Conservation (phyloP, 2,888 invertebrate species). For the Melieria crassipennis region DNA sequence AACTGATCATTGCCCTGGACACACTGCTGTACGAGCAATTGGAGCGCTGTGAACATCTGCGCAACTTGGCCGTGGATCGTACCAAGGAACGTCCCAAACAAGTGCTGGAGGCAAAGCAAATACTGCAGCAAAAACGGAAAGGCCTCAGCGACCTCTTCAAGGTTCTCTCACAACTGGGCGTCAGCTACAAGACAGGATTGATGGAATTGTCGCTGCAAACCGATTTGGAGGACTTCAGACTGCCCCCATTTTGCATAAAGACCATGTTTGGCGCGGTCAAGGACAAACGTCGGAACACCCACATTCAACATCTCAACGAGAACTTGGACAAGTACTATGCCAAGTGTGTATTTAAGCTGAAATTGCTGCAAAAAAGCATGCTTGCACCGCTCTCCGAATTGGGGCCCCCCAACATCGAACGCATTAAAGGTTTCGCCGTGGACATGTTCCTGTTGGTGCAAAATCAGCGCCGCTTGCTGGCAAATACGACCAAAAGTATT, state of each 20-base stretch:
- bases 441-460: constrained; percentile 78
- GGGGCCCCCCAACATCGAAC: constrained; percentile 81
- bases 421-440: constrained; percentile 85
- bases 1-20: constrained; percentile 73
- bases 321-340: constrained; percentile 61
- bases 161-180: constrained; percentile 75
- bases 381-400: constrained; percentile 80
- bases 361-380: constrained; percentile 61
- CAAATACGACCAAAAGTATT: constrained; percentile 70
- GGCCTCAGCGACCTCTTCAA: constrained; percentile 88
- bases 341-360: constrained; percentile 62
- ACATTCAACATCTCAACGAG: constrained; percentile 59
- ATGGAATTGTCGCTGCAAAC: constrained; percentile 68
- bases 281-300: constrained; percentile 66
- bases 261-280: constrained; percentile 70
- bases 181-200: constrained; percentile 84
- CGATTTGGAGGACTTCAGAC: constrained; percentile 72
- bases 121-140: constrained; percentile 86
- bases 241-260: constrained; percentile 77
- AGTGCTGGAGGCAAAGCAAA: constrained; percentile 80
- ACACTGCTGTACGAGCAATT: constrained; percentile 74
- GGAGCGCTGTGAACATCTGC: constrained; percentile 74
- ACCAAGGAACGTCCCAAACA: constrained; percentile 74
- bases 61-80: constrained; percentile 66
- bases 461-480: constrained; percentile 73